Percentiles rank a stretch among this genome's conserved stretches.
phyloP scores from a whole-genome alignment of 1,140 invertebrate genomes.

The Hylyphantes graminicola region DNA sequence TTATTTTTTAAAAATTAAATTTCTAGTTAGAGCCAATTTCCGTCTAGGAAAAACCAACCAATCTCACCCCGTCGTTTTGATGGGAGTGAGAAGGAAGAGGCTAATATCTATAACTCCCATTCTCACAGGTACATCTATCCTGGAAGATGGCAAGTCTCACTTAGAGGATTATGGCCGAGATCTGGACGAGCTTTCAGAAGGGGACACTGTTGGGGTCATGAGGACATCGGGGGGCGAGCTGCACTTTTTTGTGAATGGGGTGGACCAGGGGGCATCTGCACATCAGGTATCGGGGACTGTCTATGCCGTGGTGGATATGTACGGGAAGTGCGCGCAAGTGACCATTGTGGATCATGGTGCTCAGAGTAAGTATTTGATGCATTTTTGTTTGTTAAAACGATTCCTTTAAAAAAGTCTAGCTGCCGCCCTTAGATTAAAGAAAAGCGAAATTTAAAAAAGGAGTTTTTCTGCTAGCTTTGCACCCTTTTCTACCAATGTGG shows the following conservation, averaged over 20 bases:
- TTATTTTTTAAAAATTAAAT: too few relatives aligned
- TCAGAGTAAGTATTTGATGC: constrained; percentile 33
- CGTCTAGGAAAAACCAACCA: too few relatives aligned
- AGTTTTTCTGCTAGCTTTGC: too few relatives aligned
- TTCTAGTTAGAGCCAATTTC: too few relatives aligned
- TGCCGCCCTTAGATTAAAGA: too few relatives aligned
- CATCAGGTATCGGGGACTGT: constrained; percentile 79
- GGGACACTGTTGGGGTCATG: constrained; percentile 86
- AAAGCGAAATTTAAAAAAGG: too few relatives aligned
- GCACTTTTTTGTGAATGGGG: constrained; percentile 89
- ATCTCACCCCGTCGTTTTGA: too few relatives aligned
- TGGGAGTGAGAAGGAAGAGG: too few relatives aligned
- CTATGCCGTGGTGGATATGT: constrained; percentile 90
- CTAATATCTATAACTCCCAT: too few relatives aligned
- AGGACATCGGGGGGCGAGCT: constrained; percentile 83
- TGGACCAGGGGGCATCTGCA: constrained; percentile 87
- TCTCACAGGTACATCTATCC: constrained; percentile 74
- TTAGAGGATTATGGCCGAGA: constrained; percentile 86
- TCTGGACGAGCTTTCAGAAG: constrained; percentile 84
- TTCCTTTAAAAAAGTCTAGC: too few relatives aligned
- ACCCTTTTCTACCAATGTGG: too few relatives aligned
- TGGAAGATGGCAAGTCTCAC: constrained; percentile 82
- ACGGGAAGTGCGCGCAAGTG: constrained; percentile 92
- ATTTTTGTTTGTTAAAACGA: too few relatives aligned
- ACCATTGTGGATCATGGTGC: constrained; percentile 68